phyloP scores from a whole-genome alignment of 2,113 vertebrate species.

The Lampris incognitus region DNA sequence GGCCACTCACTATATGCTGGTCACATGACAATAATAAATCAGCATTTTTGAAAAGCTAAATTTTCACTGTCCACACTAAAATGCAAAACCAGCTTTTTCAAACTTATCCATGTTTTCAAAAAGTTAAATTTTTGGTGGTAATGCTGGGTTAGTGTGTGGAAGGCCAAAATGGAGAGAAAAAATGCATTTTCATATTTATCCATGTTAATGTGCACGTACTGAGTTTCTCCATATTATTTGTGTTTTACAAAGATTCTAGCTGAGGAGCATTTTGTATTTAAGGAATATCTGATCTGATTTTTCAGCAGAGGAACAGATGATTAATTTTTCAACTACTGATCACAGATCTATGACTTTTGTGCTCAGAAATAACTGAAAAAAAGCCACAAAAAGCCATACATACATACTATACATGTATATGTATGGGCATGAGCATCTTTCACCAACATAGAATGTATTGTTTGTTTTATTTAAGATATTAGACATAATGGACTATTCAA shows the following conservation, averaged over 20 bases:
- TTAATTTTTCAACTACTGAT: slow-evolving; percentile 44
- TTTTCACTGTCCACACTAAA: too few species aligned
- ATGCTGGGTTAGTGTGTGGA: too few species aligned
- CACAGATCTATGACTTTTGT: slow-evolving; percentile 54
- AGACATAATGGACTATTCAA: slow-evolving; percentile 79
- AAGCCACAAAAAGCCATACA: not conserved
- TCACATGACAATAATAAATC: too few species aligned
- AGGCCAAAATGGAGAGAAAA: too few species aligned
- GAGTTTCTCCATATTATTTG: not conserved
- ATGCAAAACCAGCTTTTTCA: too few species aligned
- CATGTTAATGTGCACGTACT: too few species aligned
- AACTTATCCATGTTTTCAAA: too few species aligned
- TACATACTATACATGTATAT: slow-evolving; percentile 33
- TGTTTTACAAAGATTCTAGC: not conserved
- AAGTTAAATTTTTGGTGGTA: too few species aligned
- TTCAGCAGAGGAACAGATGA: slow-evolving; percentile 27
- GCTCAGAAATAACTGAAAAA: slow-evolving; percentile 3
- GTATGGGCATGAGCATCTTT: slow-evolving; percentile 44
- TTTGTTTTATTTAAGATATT: slow-evolving; percentile 72
- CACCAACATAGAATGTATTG: slow-evolving; percentile 73
- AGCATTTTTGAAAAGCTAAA: too few species aligned
- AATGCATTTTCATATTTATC: too few species aligned
- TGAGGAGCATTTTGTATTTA: not conserved
- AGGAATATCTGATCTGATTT: slow-evolving; percentile 9
- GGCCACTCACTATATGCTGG: too few species aligned